Conservation (phyloP, 2,797 vertebrate genomes). For the Taenioides sp. region DNA sequence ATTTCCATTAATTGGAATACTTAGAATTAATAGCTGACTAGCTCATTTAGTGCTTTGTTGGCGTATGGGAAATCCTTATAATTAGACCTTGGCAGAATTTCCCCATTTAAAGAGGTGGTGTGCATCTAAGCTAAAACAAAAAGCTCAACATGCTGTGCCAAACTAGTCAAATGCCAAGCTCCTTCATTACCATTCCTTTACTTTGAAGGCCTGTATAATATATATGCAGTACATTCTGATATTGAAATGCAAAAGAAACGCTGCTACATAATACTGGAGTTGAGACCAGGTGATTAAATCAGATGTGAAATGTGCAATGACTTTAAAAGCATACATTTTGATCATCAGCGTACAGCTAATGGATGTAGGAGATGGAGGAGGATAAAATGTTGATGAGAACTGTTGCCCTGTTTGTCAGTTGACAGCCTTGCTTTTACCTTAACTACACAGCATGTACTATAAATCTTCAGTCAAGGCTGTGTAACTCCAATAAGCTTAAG, state of each 20-base stretch:
- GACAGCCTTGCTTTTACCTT: conserved; percentile 79
- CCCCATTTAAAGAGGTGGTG: conserved; percentile 32
- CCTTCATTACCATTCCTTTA: conserved; percentile 58
- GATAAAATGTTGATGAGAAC: conserved; percentile 75
- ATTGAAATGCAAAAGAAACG: conserved; percentile 66
- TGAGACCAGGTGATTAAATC: conserved; percentile 69
- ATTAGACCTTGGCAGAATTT: conserved; percentile 56
- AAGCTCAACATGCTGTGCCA: conserved; percentile 36
- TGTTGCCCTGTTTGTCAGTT: conserved; percentile 79
- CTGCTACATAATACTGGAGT: conserved; percentile 58
- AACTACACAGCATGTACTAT: conserved; percentile 72
- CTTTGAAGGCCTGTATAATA: conserved; percentile 55
- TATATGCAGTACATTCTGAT: conserved; percentile 69
- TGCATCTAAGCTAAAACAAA: conserved; percentile 43
- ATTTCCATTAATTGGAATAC: conserved; percentile 27
- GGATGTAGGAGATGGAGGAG: conserved; percentile 76
- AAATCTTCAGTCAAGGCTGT: conserved; percentile 75
- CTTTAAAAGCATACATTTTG: conserved; percentile 71
- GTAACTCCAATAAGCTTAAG: conserved; percentile 79
- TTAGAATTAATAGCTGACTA: conserved; percentile 43
- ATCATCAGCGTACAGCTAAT: conserved; percentile 78
- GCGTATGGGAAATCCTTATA: conserved; percentile 47
- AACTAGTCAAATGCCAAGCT: conserved; percentile 42
- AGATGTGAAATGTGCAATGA: conserved; percentile 78
- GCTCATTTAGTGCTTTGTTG: conserved; percentile 52